Evolutionary conservation across 2,888 invertebrate species (phyloP).

Genomic region (Sinhomidia bicolor): DNA sequence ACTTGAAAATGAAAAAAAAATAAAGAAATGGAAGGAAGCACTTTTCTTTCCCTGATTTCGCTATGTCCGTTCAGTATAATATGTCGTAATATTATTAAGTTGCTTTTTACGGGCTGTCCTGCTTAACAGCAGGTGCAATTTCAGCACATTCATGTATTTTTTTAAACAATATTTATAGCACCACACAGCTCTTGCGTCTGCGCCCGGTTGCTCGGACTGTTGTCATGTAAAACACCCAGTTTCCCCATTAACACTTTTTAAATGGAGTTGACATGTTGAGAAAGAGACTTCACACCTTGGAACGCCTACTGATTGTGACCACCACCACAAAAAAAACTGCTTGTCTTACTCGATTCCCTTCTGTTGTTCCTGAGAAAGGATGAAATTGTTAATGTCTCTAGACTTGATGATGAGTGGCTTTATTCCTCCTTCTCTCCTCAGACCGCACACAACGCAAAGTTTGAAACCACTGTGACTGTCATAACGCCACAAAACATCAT

Average conservation of each 20-base stretch:
- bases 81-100: no score
- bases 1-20: no score
- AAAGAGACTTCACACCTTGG: conserved; percentile 9
- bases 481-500: neutral
- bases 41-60: no score
- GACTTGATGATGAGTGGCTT: neutral
- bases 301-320: neutral
- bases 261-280: neutral
- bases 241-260: neutral
- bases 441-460: conserved; percentile 5
- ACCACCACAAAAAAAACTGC: neutral
- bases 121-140: neutral
- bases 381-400: neutral
- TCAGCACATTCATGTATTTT: neutral
- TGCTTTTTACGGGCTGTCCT: no score
- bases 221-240: neutral
- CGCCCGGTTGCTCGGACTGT: neutral
- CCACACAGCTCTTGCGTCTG: neutral
- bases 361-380: neutral
- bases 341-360: neutral
- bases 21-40: no score
- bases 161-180: neutral
- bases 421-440: neutral
- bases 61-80: no score
- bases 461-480: conserved; percentile 10